Evolutionary conservation across 1,140 invertebrate genomes (phyloP), one percentile per base, ranked within the genome.

Genomic region (Bicyclus anynana): DNA sequence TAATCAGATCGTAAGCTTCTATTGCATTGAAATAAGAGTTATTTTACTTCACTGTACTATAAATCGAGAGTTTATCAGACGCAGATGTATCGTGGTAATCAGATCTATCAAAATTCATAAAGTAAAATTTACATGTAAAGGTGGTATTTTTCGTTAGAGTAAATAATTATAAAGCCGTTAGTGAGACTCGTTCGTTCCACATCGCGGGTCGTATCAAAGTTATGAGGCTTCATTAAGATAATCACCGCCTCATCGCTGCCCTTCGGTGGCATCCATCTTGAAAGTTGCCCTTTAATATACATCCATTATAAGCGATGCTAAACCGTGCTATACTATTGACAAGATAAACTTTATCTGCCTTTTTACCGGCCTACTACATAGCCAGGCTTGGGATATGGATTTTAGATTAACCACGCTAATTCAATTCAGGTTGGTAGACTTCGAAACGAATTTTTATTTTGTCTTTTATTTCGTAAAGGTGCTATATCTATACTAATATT

Each of bases 61-160:
- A 18, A 20, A 16, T 5, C 33, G 0, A 18, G 18, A 18, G 5
- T 4, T 18, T 9, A 16, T 17, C 13, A 21, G 35, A 17, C 37
- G 17, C 20, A 29, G 0, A 29, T 14, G 18, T 13, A 10, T 37
- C 21, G 37, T 37, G 14, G 27, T 23, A 5, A 51, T 21, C 5
- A 10, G 12, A 38, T 1, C 18, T n/a, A 51, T 51, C 49, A 38
- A 51, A 49, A 51, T 51, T 51, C 33, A 38, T 51, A 49, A 21
- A 21, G 33, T 38, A 21, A 51, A 51, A 51, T 51, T 52, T 52
- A 40, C 50, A 52, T 52, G 50, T 40, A 14, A 40, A 52, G 21
- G 50, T 52, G 49, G 27, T 14, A 38, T 40, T 52, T 35, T 51
- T 27, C 35, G 9, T 37, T 21, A 33, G 29, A 26, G 38, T 52